Percentiles rank a stretch among this genome's conserved stretches.
Conservation (phyloP, 2,797 vertebrate species). For the Lepilemur septentrionalis region DNA sequence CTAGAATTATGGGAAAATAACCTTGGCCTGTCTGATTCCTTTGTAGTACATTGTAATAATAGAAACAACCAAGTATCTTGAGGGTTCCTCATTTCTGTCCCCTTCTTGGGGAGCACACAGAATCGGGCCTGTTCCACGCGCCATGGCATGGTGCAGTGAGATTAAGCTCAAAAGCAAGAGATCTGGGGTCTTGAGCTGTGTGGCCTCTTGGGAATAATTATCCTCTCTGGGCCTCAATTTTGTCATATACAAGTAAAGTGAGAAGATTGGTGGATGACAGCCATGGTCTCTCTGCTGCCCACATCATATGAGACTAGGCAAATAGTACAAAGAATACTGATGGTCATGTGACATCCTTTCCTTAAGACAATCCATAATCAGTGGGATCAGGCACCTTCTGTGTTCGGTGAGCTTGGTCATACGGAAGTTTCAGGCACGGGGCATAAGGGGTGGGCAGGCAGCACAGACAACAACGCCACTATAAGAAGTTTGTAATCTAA, state of each 20-base stretch:
- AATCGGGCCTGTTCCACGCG: rapidly evolving
- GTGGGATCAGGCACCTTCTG: not conserved
- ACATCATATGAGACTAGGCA: not conserved
- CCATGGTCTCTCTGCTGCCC: not conserved
- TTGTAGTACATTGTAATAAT: rapidly evolving
- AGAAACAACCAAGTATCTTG: not conserved
- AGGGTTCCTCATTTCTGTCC: rapidly evolving
- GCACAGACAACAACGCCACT: not conserved
- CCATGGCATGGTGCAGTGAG: too few relatives aligned
- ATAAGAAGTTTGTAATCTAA: not conserved
- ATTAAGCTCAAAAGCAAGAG: not conserved
- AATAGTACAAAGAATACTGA: not conserved
- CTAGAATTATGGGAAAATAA: not conserved
- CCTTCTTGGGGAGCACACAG: rapidly evolving
- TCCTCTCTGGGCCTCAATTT: not conserved
- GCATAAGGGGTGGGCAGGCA: not conserved
- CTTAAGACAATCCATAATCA: not conserved
- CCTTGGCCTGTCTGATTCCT: not conserved
- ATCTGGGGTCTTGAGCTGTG: not conserved
- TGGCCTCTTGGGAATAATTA: not conserved
- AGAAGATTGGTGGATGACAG: not conserved
- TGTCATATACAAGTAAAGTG: not conserved
- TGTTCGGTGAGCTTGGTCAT: not conserved
- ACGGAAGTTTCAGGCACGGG: not conserved
- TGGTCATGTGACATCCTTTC: not conserved